Base-by-base conservation (phyloP, 2,113 vertebrate species). In the Hydropotes inermis region DNA sequence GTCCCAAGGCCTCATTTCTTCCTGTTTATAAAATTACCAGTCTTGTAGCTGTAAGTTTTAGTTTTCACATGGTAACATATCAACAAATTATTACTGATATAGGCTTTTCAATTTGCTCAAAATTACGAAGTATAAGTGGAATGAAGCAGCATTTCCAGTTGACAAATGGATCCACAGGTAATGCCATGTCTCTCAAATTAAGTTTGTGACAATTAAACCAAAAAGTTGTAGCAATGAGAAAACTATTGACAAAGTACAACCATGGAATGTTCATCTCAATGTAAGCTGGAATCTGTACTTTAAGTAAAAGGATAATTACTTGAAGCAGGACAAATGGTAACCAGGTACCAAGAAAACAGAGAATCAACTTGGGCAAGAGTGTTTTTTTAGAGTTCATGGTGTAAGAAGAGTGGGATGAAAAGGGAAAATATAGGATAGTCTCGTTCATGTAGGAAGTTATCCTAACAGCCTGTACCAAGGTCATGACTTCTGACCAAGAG, bases 161-260 rank as follows among this genome's bases (percentile, higher is more conserved):
- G 95, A 99, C 99, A 95, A 99, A 99, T 10, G 99, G 99, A 97
- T 99, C 99, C 7, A 96, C 96, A 87, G 98, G 96, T 95, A 98
- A 98, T 12, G 23, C 78, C 12, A 88, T 97, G 74, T 98, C 98
- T 58, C 97, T 97, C 94, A 98, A 7, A 84, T 97, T 70, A 47
- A 98, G 96, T 0, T 97, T 74, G 0, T 97, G 98, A 96, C 98
- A 94, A 17, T 98, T 98, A 61, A 98, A 98, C 99, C 99, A 99
- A 15, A 99, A 99, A 21, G 97, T 54, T 1, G 98, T 67, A 7
- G 98, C 99, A 13, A 99, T 98, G 61, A 99, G 98, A 70, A 99
- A 99, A 97, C 99, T 99, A 97, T 99, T 99, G 97, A 99, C 97
- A 96, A 99, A 99, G 96, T 98, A 99, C 36, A 99, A 95, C 99